Percentiles rank a stretch among this genome's conserved stretches.
Evolutionary conservation across 1,140 invertebrate species (phyloP).

Genomic region (Apolygus lucorum): DNA sequence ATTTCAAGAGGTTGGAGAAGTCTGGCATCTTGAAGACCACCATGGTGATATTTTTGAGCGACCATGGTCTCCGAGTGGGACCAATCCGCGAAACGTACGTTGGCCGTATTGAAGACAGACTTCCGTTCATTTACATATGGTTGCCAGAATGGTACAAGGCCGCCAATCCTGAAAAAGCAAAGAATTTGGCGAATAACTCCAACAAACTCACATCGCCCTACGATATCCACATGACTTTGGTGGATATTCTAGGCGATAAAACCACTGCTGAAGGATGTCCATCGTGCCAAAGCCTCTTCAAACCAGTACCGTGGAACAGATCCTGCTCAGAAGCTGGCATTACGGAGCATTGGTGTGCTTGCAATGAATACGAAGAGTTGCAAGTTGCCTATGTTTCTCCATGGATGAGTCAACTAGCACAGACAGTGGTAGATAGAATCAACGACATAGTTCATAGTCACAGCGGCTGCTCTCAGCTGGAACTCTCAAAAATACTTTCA

Average conservation of each 20-base stretch:
- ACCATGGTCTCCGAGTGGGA: slow-evolving; percentile 88
- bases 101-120: slow-evolving; percentile 79
- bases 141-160: slow-evolving; percentile 63
- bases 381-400: too few relatives aligned
- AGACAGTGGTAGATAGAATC: slow-evolving; percentile 9
- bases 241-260: slow-evolving; percentile 41
- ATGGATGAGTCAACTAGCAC: too few relatives aligned
- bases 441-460: slow-evolving; percentile 33
- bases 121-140: slow-evolving; percentile 68
- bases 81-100: slow-evolving; percentile 64
- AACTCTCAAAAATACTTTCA: slow-evolving; percentile 38
- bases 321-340: slow-evolving; percentile 63
- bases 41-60: slow-evolving; percentile 73
- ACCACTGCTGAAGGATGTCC: slow-evolving; percentile 43
- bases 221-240: slow-evolving; percentile 64
- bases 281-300: slow-evolving; percentile 57
- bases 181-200: slow-evolving; percentile 60
- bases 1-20: slow-evolving; percentile 49
- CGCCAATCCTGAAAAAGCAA: slow-evolving; percentile 51
- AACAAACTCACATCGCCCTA: slow-evolving; percentile 72
- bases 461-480: slow-evolving; percentile 43
- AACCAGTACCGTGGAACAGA: slow-evolving; percentile 50
- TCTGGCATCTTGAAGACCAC: slow-evolving; percentile 54
- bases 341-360: slow-evolving; percentile 52
- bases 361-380: too few relatives aligned